Evolutionary conservation across 2,113 vertebrate species (phyloP).

Genomic region (Marcusenius ussheri): DNA sequence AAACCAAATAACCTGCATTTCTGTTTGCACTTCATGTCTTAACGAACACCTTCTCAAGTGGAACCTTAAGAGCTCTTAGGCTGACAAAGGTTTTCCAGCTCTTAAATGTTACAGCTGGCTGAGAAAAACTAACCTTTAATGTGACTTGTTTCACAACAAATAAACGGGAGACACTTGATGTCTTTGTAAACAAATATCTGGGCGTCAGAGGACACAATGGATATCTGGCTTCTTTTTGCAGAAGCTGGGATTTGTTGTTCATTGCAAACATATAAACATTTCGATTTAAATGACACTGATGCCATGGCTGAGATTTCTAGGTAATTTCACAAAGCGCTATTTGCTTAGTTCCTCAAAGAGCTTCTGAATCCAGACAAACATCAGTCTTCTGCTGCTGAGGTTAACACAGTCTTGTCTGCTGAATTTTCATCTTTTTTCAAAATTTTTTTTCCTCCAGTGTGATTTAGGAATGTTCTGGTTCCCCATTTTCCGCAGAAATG

Average conservation of each 20-base stretch:
- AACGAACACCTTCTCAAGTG: not conserved
- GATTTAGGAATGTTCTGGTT: not conserved
- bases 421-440: not conserved
- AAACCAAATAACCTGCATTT: not conserved
- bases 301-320: not conserved
- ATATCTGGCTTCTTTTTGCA: not conserved
- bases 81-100: not conserved
- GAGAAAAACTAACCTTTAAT: not conserved
- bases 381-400: not conserved
- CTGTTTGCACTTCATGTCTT: not conserved
- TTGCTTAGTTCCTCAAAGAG: not conserved
- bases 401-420: not conserved
- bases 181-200: not conserved
- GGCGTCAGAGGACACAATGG: not conserved
- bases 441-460: not conserved
- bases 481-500: not conserved
- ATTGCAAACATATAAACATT: not conserved
- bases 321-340: not conserved
- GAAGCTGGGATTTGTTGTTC: not conserved
- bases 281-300: not conserved
- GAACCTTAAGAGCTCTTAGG: not conserved
- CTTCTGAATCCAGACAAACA: not conserved
- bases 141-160: not conserved
- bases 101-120: not conserved
- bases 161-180: not conserved